Conservation (phyloP, 2,797 vertebrate genomes). For the Potorous gilbertii region DNA sequence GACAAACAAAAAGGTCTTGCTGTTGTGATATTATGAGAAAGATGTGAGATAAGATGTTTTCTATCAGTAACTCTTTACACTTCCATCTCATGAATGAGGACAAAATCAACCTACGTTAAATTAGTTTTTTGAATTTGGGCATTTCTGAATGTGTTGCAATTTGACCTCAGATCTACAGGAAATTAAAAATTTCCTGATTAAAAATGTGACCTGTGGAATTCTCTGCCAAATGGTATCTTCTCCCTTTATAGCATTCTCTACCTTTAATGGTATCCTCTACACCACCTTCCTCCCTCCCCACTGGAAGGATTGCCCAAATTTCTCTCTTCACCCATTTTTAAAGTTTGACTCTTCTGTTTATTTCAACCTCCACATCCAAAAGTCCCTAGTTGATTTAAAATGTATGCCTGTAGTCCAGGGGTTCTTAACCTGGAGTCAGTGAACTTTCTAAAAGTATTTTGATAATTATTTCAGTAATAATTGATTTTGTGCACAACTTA, state of each 20-base stretch:
- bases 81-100: neutral
- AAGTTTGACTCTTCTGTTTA: neutral
- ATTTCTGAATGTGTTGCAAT: neutral
- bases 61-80: neutral
- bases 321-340: conserved; percentile 14
- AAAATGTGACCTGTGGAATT: neutral
- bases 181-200: neutral
- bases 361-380: neutral
- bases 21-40: neutral
- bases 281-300: neutral
- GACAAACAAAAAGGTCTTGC: neutral
- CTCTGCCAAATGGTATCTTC: neutral
- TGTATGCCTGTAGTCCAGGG: neutral
- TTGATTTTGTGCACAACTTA: neutral
- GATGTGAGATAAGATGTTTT: neutral
- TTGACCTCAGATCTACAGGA: conserved; percentile 11
- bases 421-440: neutral
- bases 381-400: neutral
- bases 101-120: conserved; percentile 19
- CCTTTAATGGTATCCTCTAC: neutral
- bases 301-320: neutral
- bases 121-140: neutral
- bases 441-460: neutral
- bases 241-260: neutral
- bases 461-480: neutral